phyloP scores from a whole-genome alignment of 1,140 invertebrate genomes.

The Drosophila busckii region DNA sequence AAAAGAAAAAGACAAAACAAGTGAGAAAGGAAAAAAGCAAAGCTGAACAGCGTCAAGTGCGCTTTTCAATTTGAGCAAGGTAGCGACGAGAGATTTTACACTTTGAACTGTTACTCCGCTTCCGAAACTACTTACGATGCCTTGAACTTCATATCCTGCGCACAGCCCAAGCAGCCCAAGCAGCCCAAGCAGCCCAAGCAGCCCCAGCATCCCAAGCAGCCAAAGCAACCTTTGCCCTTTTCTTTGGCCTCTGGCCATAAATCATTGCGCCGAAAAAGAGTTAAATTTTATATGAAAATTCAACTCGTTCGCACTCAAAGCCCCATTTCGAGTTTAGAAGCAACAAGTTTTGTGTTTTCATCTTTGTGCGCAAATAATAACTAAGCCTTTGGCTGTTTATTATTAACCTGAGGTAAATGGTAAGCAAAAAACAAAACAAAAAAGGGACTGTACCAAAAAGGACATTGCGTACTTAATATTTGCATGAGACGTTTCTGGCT shows the following conservation, averaged over 20 bases:
- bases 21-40: not conserved
- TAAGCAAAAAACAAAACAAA: conserved; percentile 47
- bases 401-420: conserved; percentile 74
- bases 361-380: conserved; percentile 65
- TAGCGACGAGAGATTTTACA: conserved; percentile 56
- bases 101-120: conserved; percentile 42
- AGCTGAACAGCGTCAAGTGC: conserved; percentile 50
- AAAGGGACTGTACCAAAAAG: conserved; percentile 42
- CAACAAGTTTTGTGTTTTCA: conserved; percentile 75
- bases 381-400: conserved; percentile 65
- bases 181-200: too few relatives aligned
- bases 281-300: conserved; percentile 41
- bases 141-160: conserved; percentile 69
- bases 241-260: conserved; percentile 52
- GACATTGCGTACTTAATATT: conserved; percentile 25
- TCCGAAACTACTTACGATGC: conserved; percentile 73
- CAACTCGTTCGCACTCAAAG: conserved; percentile 2
- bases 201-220: too few relatives aligned
- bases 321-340: conserved; percentile 26
- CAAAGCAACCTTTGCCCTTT: conserved; percentile 1
- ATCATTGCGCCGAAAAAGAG: conserved; percentile 53
- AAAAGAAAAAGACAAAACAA: not conserved
- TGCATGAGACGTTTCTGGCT: conserved; percentile 15
- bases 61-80: conserved; percentile 72
- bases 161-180: conserved; percentile 22